Percentiles rank a stretch among this genome's conserved stretches.
Evolutionary conservation across 30 jellyfish, hydroid and myxozoan species (phyloP).

Genomic region (Clytia hemisphaerica): DNA sequence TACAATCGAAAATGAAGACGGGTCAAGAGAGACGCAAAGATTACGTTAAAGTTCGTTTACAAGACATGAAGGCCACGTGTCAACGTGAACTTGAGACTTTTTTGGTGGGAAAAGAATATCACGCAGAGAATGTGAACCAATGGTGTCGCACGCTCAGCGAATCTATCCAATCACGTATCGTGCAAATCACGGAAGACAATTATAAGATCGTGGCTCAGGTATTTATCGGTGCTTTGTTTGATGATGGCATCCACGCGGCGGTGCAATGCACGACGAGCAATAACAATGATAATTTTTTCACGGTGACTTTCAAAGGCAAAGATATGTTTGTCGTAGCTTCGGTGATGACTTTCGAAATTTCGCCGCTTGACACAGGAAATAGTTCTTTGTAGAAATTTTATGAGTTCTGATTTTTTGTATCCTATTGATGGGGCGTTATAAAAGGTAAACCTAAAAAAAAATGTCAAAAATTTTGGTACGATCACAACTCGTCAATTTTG

Average conservation of each 20-base stretch:
- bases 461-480: no score
- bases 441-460: no score
- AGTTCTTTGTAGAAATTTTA: no score
- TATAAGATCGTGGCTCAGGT: slow-evolving; percentile 69
- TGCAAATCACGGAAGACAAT: slow-evolving; percentile 34
- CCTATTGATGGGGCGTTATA: no score
- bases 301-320: slow-evolving; percentile 47
- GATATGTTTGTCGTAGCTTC: slow-evolving; percentile 72
- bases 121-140: slow-evolving; percentile 26
- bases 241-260: slow-evolving; percentile 65
- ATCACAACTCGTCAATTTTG: no score
- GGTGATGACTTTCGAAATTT: slow-evolving; percentile 45
- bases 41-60: background rate
- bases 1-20: background rate
- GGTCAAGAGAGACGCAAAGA: no score
- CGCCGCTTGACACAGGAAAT: no score
- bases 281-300: slow-evolving; percentile 38
- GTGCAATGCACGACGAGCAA: slow-evolving; percentile 46
- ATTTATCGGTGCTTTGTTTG: slow-evolving; percentile 65
- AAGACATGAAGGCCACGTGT: background rate
- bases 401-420: no score
- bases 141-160: slow-evolving; percentile 57
- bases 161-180: slow-evolving; percentile 33
- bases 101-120: slow-evolving; percentile 30
- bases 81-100: background rate